phyloP scores from a whole-genome alignment of 2,888 invertebrate species.

The Diachrysia chrysitis region DNA sequence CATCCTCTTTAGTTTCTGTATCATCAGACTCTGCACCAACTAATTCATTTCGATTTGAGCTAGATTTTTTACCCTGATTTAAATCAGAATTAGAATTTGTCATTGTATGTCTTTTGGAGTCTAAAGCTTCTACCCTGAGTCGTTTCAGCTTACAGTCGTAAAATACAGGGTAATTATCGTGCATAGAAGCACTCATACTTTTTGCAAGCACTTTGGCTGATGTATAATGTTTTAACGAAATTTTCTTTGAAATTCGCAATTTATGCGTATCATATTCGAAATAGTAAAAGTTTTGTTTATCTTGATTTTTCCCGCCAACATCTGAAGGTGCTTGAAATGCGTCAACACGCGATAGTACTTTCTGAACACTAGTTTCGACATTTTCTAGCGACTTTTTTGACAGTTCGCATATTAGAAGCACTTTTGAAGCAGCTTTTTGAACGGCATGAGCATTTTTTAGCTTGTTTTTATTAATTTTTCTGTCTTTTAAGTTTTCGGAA shows the following conservation, averaged over 20 bases:
- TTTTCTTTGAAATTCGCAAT: conserved; percentile 74
- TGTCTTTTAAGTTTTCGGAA: conserved; percentile 79
- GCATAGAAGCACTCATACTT: conserved; percentile 67
- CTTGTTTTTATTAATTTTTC: conserved; percentile 77
- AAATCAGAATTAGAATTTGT: conserved; percentile 27
- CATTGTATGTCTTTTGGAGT: conserved; percentile 18
- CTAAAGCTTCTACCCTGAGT: conserved; percentile 54
- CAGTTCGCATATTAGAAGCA: conserved; percentile 82
- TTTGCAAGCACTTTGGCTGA: conserved; percentile 76
- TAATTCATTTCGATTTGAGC: background rate
- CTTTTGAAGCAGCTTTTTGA: conserved; percentile 81
- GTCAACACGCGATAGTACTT: conserved; percentile 70
- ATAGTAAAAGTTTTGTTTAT: conserved; percentile 62
- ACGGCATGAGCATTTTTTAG: conserved; percentile 80
- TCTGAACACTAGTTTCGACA: conserved; percentile 80
- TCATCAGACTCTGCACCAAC: conserved; percentile 11
- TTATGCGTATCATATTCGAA: conserved; percentile 70
- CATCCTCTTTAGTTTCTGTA: conserved; percentile 12
- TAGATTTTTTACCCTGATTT: background rate
- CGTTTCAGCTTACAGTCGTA: conserved; percentile 78
- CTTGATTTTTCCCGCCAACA: conserved; percentile 63
- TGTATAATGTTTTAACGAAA: conserved; percentile 76
- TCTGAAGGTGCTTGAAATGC: conserved; percentile 62
- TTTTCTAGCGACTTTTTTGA: conserved; percentile 85
- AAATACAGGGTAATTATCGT: conserved; percentile 79